phyloP scores from a whole-genome alignment of 2,113 vertebrate genomes.

The Myotis brandtii region DNA sequence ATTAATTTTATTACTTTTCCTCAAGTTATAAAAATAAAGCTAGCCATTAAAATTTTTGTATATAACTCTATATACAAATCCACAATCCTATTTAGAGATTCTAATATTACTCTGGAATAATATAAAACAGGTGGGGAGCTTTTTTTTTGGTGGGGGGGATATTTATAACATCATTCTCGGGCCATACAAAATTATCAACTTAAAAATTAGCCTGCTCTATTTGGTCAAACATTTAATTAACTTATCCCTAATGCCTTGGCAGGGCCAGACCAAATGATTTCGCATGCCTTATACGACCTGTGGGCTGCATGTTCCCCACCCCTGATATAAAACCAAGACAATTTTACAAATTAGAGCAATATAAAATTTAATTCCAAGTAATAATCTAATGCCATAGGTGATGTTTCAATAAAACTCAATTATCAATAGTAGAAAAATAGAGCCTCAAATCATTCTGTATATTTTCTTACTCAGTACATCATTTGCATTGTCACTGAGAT shows the following conservation, averaged over 20 bases:
- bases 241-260: too few relatives aligned
- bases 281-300: too few relatives aligned
- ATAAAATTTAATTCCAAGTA: background rate
- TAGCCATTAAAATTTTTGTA: constrained; percentile 23
- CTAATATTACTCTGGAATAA: constrained; percentile 40
- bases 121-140: background rate
- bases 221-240: too few relatives aligned
- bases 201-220: too few relatives aligned
- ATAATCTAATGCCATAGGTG: background rate
- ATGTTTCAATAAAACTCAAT: constrained; percentile 43
- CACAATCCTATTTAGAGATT: constrained; percentile 10
- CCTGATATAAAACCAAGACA: background rate
- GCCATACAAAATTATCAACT: too few relatives aligned
- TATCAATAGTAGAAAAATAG: constrained; percentile 23
- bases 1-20: background rate
- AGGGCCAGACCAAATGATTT: too few relatives aligned
- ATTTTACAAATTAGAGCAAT: background rate
- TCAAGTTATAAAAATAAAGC: constrained; percentile 21
- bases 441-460: background rate
- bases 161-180: too few relatives aligned
- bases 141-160: too few relatives aligned
- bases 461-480: background rate
- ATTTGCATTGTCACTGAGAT: background rate
- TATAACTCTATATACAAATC: constrained; percentile 21
- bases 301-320: too few relatives aligned